Evolutionary conservation across 2,113 vertebrate species (phyloP).

Genomic region (Takifugu flavidus): DNA sequence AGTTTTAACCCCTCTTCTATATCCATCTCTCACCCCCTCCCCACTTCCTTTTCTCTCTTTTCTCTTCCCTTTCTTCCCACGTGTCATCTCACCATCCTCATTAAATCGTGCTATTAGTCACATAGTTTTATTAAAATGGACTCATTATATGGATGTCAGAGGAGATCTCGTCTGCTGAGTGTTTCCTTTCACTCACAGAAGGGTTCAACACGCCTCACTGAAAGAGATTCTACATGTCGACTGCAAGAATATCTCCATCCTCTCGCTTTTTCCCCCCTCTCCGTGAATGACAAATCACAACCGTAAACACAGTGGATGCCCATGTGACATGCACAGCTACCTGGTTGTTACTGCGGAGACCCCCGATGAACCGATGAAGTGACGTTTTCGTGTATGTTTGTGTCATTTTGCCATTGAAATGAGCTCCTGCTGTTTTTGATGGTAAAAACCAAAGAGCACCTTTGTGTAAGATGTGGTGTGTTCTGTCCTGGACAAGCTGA

Average conservation of each 20-base stretch:
- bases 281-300: neutral
- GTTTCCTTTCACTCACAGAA: conserved; percentile 39
- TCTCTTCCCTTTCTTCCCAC: conserved; percentile 20
- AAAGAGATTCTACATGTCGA: conserved; percentile 25
- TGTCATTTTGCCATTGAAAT: no score
- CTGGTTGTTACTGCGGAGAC: no score
- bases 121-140: conserved; percentile 62
- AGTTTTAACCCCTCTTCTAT: conserved; percentile 85
- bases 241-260: conserved; percentile 17
- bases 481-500: no score
- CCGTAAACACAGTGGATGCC: no score
- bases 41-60: conserved; percentile 1
- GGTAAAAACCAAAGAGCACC: no score
- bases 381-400: no score
- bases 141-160: conserved; percentile 60
- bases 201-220: conserved; percentile 25
- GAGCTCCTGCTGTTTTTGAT: no score
- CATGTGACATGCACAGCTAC: no score
- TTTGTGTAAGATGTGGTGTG: no score
- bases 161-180: conserved; percentile 49
- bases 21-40: conserved; percentile 37
- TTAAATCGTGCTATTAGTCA: conserved; percentile 64
- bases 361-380: no score
- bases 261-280: neutral
- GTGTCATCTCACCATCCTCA: conserved; percentile 49